Evolutionary conservation across 2,797 vertebrate genomes (phyloP).

Genomic region (Toxotes lorentzi): DNA sequence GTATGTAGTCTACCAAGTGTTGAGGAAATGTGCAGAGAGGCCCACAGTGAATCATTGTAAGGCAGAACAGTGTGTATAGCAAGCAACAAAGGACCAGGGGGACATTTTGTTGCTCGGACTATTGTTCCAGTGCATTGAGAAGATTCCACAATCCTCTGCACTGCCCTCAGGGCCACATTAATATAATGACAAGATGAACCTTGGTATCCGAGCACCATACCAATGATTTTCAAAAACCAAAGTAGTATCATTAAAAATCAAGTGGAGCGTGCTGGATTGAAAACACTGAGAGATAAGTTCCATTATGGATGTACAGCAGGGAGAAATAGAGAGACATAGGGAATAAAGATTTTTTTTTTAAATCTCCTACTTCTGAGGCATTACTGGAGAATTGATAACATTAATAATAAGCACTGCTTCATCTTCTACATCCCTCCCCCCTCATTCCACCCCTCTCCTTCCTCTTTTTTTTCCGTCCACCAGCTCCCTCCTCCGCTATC

Average conservation of each 20-base stretch:
- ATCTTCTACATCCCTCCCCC: constrained; percentile 29
- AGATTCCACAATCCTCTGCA: constrained; percentile 39
- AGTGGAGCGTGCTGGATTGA: constrained; percentile 51
- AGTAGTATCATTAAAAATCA: constrained; percentile 60
- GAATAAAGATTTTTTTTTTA: constrained; percentile 34
- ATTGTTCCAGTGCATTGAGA: constrained; percentile 42
- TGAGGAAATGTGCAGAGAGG: constrained; percentile 7
- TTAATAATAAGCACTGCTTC: constrained; percentile 71
- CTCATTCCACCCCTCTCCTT: neutral
- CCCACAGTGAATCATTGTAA: constrained; percentile 24
- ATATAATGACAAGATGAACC: constrained; percentile 62
- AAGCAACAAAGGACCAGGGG: constrained; percentile 37
- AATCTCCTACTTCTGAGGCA: constrained; percentile 67
- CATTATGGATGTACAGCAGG: constrained; percentile 49
- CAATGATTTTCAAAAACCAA: constrained; percentile 43
- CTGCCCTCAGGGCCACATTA: constrained; percentile 54
- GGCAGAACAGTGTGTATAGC: constrained; percentile 17
- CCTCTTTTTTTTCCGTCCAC: constrained; percentile 22
- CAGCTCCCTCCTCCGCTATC: constrained; percentile 5
- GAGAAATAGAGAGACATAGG: constrained; percentile 28
- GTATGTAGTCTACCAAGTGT: neutral
- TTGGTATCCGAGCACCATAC: constrained; percentile 28
- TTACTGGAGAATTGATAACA: constrained; percentile 75
- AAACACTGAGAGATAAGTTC: constrained; percentile 60
- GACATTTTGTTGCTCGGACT: constrained; percentile 45